These are phyloP conservation scores for Phanerotoma sp. DNA, from an alignment of 2,888 invertebrate species.

Conservation along the genomic window DNA sequence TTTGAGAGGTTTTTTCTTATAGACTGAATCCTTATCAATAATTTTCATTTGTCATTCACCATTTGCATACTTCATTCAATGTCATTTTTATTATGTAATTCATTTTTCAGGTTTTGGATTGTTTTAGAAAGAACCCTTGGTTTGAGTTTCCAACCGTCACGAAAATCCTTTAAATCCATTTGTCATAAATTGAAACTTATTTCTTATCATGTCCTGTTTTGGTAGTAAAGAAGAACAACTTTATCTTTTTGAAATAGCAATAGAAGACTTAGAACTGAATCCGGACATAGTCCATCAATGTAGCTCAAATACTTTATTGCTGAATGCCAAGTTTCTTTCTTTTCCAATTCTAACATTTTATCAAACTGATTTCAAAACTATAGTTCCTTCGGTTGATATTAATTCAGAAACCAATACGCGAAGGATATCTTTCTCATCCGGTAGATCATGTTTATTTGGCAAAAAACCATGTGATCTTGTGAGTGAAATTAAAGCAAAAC, in stretches of 20 bases:
- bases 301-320: constrained; percentile 40
- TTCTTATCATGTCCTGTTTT: neutral
- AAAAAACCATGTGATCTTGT: constrained; percentile 48
- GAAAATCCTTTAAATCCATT: no score
- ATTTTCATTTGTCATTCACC: no score
- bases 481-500: constrained; percentile 40
- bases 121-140: no score
- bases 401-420: constrained; percentile 14
- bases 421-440: constrained; percentile 27
- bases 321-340: constrained; percentile 51
- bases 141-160: no score
- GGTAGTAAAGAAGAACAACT: constrained; percentile 44
- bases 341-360: constrained; percentile 50
- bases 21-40: no score
- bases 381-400: constrained; percentile 28
- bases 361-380: constrained; percentile 42
- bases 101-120: no score
- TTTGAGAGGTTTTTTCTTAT: no score
- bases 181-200: neutral
- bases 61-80: no score
- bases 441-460: constrained; percentile 49
- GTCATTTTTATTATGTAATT: no score
- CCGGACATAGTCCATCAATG: constrained; percentile 40
- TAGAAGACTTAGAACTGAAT: constrained; percentile 45
- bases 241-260: constrained; percentile 46